A percentile compares a stretch with the other conserved stretches of the same genome.
Conservation (phyloP, 2,888 invertebrate genomes). For the Patella caerulea region DNA sequence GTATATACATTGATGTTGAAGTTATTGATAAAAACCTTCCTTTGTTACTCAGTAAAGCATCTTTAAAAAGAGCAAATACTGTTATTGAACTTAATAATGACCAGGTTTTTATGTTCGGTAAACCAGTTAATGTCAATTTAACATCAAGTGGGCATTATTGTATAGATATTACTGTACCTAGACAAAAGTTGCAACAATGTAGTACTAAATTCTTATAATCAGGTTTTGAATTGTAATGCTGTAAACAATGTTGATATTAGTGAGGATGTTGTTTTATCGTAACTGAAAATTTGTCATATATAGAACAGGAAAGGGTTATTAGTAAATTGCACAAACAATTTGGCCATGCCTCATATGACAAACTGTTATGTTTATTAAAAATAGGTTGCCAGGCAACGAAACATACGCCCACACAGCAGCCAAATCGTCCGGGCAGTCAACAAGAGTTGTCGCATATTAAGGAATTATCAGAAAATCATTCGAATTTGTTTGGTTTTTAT, state of each 20-base stretch:
- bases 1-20: constrained; percentile 24
- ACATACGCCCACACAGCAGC: no score
- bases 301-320: constrained; percentile 9
- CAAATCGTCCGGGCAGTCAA: no score
- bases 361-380: constrained; percentile 1
- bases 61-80: constrained; percentile 26
- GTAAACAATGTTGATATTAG: neutral
- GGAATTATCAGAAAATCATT: no score
- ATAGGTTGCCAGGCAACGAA: no score
- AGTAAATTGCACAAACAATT: constrained; percentile 25
- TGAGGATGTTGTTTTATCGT: constrained; percentile 15
- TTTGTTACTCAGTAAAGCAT: constrained; percentile 24
- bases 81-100: constrained; percentile 22
- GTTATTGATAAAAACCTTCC: constrained; percentile 26
- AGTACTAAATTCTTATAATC: neutral
- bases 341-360: constrained; percentile 18
- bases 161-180: constrained; percentile 9
- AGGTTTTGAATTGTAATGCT: neutral
- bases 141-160: constrained; percentile 35
- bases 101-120: constrained; percentile 24
- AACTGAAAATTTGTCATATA: neutral
- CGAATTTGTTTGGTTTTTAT: no score
- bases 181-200: neutral
- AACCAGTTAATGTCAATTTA: constrained; percentile 21
- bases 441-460: no score